Conservation (phyloP, 2,113 vertebrate genomes). For the Microcebus lehilahytsara region DNA sequence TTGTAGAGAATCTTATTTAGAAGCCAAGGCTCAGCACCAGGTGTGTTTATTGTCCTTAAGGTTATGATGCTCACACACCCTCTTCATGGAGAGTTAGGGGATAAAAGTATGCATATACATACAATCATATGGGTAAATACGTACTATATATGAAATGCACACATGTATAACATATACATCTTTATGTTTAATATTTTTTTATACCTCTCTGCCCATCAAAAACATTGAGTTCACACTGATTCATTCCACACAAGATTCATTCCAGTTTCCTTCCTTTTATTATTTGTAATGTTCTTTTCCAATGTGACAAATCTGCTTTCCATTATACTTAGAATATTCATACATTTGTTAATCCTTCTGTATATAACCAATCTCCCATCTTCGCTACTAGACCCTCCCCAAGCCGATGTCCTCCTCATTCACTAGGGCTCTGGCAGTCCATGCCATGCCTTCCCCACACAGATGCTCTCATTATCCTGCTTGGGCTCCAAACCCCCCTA, state of each 20-base stretch:
- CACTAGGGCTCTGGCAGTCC: background rate
- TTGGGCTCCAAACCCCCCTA: background rate
- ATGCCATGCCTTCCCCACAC: accelerated
- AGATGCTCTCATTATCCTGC: background rate
- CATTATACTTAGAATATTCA: background rate
- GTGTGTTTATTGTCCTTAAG: background rate
- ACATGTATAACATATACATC: background rate
- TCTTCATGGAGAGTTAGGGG: background rate
- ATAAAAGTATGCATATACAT: background rate
- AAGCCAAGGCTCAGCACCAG: background rate
- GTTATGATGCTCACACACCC: background rate
- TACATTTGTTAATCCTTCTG: background rate
- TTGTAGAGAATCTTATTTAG: background rate
- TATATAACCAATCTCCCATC: background rate
- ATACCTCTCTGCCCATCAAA: background rate
- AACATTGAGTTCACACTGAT: background rate
- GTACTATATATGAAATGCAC: background rate
- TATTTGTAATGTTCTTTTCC: background rate
- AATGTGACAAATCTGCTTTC: background rate
- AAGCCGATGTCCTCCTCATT: background rate
- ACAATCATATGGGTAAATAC: background rate
- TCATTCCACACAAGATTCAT: background rate
- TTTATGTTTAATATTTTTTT: background rate
- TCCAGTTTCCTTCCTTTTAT: background rate
- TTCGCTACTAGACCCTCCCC: background rate